Evolutionary conservation across 2,888 invertebrate genomes (phyloP), one percentile per base, ranked within the genome.

Genomic region (Xanthia togata): DNA sequence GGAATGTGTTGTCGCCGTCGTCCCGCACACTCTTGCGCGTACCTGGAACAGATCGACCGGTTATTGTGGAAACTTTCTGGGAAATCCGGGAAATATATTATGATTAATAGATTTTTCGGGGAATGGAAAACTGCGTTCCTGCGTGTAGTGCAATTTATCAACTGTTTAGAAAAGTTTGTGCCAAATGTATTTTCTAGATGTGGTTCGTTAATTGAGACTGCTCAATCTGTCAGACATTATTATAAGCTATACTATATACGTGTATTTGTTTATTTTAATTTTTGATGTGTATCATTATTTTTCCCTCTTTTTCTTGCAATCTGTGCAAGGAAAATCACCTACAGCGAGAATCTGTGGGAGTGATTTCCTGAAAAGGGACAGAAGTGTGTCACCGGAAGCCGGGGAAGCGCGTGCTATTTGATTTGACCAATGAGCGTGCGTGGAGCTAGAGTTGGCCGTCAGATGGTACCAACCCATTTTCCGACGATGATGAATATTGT

Each of bases 1-100:
- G 93, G 89, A 93, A 96, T 83, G 93, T 92, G 90, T 92, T 94
- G 89, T 96, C 94, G 80, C 93, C 94, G 74, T 96, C 96, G 26
- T 96, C 96, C 62, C 94, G 92, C 55, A 92, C 83, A 78, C 90
- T 93, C 87, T 95, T 95, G 79, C 94, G 88, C 78, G 81, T 78
- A 87, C 88, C 88, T 88, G 93, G 76, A 91, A 64, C 64, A 86
- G 20, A 86, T 79, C 26, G 63, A 64, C 23, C 59, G 41, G 74
- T 82, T 85, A 85, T 35, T 82, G 71, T 55, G 65, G 20, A 72
- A 35, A 38, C 6, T 60, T 82, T 85, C 85, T 67, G 70, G 74
- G 74, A 85, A 82, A 75, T 62, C 57, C 76, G 62, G 65, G 31
- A 72, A 82, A 60, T 9, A 53, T 41, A 20, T 38, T 44, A 23